Percentiles rank a stretch among this genome's conserved stretches.
Conservation (phyloP, 2,888 invertebrate genomes). For the Stramonita haemastoma region DNA sequence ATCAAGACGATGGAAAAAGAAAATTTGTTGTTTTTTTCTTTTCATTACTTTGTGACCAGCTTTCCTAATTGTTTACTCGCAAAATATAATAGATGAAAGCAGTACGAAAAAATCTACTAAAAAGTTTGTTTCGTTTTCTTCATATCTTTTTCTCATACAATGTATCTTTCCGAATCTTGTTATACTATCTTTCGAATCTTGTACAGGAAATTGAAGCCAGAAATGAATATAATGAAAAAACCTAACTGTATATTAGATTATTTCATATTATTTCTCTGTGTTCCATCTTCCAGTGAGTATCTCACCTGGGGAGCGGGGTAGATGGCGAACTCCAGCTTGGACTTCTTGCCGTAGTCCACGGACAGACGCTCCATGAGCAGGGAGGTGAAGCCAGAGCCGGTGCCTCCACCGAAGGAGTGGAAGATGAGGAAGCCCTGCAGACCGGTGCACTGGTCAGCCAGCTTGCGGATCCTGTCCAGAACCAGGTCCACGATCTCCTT, state of each 20-base stretch:
- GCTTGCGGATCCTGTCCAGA: conserved; percentile 77
- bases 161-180: background rate
- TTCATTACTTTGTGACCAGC: too few species aligned
- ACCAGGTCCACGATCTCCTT: conserved; percentile 86
- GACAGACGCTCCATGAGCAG: conserved; percentile 91
- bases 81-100: too few species aligned
- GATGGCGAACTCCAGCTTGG: conserved; percentile 83
- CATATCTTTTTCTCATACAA: too few species aligned
- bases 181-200: background rate
- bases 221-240: background rate
- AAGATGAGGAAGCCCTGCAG: conserved; percentile 76
- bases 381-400: conserved; percentile 84
- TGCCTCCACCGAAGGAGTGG: conserved; percentile 68
- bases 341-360: conserved; percentile 85
- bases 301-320: conserved; percentile 85
- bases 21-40: too few species aligned
- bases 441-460: conserved; percentile 77
- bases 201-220: background rate
- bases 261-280: background rate
- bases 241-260: background rate
- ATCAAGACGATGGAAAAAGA: too few species aligned
- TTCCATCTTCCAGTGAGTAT: background rate
- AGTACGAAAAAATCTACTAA: too few species aligned
- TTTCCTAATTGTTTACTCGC: too few species aligned
- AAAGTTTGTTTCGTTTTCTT: too few species aligned